A percentile compares a stretch with the other conserved stretches of the same genome.
phyloP scores from a whole-genome alignment of 2,113 vertebrate genomes.

The Boleophthalmus pectinirostris region DNA sequence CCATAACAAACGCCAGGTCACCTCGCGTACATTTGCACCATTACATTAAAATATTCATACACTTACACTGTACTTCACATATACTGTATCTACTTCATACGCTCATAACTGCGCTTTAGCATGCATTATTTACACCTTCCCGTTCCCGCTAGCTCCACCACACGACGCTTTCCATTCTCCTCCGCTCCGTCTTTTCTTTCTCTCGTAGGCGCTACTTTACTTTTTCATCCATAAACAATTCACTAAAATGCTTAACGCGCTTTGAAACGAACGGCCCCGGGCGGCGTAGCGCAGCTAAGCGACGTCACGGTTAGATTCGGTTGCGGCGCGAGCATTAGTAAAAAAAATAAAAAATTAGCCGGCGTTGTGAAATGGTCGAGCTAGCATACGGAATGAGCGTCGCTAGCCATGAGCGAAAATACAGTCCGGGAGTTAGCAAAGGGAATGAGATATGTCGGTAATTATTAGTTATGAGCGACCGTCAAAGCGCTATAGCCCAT shows the following conservation, averaged over 20 bases:
- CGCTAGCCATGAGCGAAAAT: neutral
- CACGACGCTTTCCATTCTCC: neutral
- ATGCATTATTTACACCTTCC: neutral
- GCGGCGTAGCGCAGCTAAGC: slow-evolving; percentile 26
- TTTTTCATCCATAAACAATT: slow-evolving; percentile 58
- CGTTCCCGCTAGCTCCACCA: neutral
- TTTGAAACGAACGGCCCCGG: slow-evolving; percentile 56
- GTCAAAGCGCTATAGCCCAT: too few relatives aligned
- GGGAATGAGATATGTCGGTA: too few relatives aligned
- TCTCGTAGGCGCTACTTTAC: slow-evolving; percentile 1
- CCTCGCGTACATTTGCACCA: neutral
- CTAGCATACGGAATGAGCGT: neutral
- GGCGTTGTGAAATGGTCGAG: neutral
- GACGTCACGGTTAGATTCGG: slow-evolving; percentile 17
- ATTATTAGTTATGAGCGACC: too few relatives aligned
- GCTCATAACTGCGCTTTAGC: neutral
- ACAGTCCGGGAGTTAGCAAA: slow-evolving; percentile 19
- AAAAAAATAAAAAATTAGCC: too few relatives aligned
- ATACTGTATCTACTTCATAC: neutral
- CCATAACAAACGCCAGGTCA: neutral
- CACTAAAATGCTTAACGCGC: slow-evolving; percentile 35
- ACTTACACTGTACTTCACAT: neutral
- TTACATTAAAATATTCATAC: slow-evolving; percentile 2
- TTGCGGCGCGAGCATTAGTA: neutral
- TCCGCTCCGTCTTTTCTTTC: slow-evolving; percentile 9